Evolutionary conservation across 37 sponge, comb jelly and placozoan species (phyloP).

Genomic region (Amphimedon queenslandica): DNA sequence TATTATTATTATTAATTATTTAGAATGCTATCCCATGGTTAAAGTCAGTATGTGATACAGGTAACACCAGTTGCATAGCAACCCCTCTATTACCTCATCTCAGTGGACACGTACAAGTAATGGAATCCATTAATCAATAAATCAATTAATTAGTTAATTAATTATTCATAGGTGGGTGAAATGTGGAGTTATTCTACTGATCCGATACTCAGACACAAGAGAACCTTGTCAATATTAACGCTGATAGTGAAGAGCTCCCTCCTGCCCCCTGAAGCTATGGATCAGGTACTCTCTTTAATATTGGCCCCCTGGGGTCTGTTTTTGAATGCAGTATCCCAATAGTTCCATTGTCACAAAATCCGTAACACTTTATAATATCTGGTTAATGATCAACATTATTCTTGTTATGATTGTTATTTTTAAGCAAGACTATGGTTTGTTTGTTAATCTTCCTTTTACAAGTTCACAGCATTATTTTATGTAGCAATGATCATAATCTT

Average conservation of each 20-base stretch:
- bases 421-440: too few species aligned
- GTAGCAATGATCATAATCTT: too few species aligned
- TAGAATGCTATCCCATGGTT: slow-evolving; percentile 39
- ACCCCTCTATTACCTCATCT: slow-evolving; percentile 22
- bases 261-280: slow-evolving; percentile 8
- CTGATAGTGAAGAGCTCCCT: neutral
- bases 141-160: neutral
- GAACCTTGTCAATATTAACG: slow-evolving; percentile 12
- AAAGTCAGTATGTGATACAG: slow-evolving; percentile 14
- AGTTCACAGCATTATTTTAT: too few species aligned
- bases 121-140: neutral
- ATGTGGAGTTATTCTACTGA: slow-evolving; percentile 36
- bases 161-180: slow-evolving; percentile 14
- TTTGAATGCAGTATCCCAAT: too few species aligned
- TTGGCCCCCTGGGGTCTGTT: too few species aligned
- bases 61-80: slow-evolving; percentile 24
- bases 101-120: slow-evolving; percentile 24
- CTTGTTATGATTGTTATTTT: too few species aligned
- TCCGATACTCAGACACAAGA: slow-evolving; percentile 10
- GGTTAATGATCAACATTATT: too few species aligned
- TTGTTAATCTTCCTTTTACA: too few species aligned
- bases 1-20: too few species aligned
- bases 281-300: neutral
- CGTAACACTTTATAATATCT: too few species aligned
- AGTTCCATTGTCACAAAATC: too few species aligned